Percentiles rank a stretch among this genome's conserved stretches.
These are phyloP conservation scores for Peucedramus taeniatus DNA, from an alignment of 2,113 vertebrate species.

Conservation along the genomic window DNA sequence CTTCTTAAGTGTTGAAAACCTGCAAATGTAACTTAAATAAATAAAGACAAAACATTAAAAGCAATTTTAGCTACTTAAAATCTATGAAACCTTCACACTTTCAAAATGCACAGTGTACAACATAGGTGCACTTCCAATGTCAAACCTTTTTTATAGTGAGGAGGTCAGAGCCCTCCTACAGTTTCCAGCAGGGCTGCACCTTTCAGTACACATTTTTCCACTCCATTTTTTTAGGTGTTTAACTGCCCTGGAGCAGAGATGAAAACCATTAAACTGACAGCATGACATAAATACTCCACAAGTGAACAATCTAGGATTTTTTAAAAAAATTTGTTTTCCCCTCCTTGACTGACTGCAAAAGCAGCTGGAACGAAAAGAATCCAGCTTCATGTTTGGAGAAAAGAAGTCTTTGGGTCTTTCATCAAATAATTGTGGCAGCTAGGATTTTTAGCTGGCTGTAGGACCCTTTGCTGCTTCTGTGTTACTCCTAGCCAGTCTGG, in stretches of 20 bases:
- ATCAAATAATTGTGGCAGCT: neutral
- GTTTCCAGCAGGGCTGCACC: neutral
- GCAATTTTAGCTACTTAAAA: neutral
- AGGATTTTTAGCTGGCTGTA: neutral
- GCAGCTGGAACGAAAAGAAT: slow-evolving; percentile 5
- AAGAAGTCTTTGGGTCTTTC: neutral
- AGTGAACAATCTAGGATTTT: neutral
- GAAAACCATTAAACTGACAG: neutral
- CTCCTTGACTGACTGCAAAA: neutral
- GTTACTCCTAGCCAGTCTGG: neutral
- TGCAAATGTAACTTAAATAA: neutral
- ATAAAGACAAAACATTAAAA: neutral
- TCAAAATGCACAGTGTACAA: neutral
- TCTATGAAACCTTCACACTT: neutral
- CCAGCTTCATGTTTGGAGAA: neutral
- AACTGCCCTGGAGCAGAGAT: neutral
- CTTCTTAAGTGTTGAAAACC: neutral
- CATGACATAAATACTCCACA: neutral
- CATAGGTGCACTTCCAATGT: neutral
- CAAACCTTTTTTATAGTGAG: neutral
- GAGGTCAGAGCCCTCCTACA: neutral
- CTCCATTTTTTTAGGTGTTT: neutral
- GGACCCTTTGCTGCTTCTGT: neutral
- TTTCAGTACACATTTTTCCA: neutral
- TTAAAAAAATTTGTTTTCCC: too few species aligned